Conservation (phyloP, 2,797 vertebrate species). For the Clangula hyemalis region DNA sequence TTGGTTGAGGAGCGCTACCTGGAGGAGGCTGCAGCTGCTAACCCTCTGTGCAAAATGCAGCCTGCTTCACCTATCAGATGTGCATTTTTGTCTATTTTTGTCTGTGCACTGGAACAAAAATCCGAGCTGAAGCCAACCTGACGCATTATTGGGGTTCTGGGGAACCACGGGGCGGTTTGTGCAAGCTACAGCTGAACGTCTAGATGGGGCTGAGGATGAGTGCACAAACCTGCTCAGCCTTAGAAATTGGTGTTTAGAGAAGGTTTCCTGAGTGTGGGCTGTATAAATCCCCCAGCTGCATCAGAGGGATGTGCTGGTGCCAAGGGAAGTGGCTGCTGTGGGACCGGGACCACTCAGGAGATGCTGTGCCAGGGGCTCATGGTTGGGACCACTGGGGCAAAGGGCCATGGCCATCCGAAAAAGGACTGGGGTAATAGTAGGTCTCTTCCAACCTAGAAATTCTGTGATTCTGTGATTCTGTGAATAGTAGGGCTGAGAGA, state of each 20-base stretch:
- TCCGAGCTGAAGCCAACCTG: background rate
- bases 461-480: no score
- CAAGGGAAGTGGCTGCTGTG: background rate
- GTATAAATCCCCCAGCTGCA: background rate
- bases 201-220: background rate
- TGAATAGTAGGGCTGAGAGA: background rate
- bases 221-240: background rate
- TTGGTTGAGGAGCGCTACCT: no score
- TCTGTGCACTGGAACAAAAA: background rate
- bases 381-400: background rate
- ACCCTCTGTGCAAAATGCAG: background rate
- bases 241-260: background rate
- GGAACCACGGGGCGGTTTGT: background rate
- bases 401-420: background rate
- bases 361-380: accelerated
- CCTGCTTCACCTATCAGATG: background rate
- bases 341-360: background rate
- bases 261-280: background rate
- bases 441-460: no score
- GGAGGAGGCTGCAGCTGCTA: background rate
- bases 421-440: background rate
- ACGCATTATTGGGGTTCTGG: background rate
- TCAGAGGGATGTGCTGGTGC: background rate
- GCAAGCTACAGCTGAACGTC: background rate
- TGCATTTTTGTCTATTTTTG: background rate